Evolutionary conservation across 2,888 invertebrate genomes (phyloP).

Genomic region (Taphrorychus bicolor): DNA sequence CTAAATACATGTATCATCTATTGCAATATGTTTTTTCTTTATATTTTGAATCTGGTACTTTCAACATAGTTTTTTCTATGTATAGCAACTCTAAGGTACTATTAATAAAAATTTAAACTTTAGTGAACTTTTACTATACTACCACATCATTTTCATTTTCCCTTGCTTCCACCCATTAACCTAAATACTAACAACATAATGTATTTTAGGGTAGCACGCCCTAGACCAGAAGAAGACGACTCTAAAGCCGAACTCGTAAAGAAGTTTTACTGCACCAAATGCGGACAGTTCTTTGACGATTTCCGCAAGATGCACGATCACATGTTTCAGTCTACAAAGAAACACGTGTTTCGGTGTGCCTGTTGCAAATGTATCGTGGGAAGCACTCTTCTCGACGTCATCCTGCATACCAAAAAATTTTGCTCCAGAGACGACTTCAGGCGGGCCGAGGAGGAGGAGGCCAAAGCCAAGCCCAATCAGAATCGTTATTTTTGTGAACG

Average conservation of each 20-base stretch:
- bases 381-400: constrained; percentile 8
- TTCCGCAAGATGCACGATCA: constrained; percentile 11
- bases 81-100: too few relatives aligned
- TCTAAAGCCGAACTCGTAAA: not conserved
- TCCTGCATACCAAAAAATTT: constrained; percentile 14
- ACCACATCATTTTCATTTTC: too few relatives aligned
- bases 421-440: constrained; percentile 10
- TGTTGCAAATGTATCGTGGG: constrained; percentile 21
- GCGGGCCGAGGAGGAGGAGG: not conserved
- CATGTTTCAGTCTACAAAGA: not conserved
- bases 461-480: not conserved
- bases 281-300: constrained; percentile 4
- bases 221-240: not conserved
- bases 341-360: constrained; percentile 20
- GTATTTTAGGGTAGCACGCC: not conserved
- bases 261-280: constrained; percentile 19
- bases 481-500: constrained; percentile 26
- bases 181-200: too few relatives aligned
- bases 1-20: too few relatives aligned
- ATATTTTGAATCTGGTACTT: too few relatives aligned
- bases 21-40: too few relatives aligned
- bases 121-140: too few relatives aligned
- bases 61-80: too few relatives aligned
- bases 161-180: too few relatives aligned
- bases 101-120: too few relatives aligned